Evolutionary conservation across 2,113 vertebrate genomes (phyloP).

Genomic region (Boleophthalmus pectinirostris): DNA sequence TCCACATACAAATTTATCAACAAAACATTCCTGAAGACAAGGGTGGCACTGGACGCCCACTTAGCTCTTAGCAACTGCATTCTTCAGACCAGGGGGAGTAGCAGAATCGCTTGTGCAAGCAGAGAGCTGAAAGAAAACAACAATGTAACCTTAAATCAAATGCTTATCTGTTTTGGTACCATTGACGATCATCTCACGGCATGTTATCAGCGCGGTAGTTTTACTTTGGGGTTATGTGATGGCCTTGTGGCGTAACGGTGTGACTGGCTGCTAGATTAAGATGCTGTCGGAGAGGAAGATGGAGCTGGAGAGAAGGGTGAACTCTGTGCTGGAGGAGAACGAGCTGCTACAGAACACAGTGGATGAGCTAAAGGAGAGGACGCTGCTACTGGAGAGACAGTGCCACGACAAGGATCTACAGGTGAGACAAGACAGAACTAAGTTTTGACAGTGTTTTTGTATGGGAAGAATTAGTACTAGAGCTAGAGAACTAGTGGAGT

Average conservation of each 20-base stretch:
- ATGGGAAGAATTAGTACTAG: no score
- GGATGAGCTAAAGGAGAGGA: slow-evolving; percentile 89
- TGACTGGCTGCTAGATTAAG: slow-evolving; percentile 82
- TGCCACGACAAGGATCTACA: slow-evolving; percentile 91
- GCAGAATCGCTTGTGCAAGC: slow-evolving; percentile 63
- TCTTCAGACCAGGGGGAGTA: slow-evolving; percentile 66
- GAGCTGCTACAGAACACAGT: slow-evolving; percentile 88
- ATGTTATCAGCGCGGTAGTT: background rate
- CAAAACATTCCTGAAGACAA: slow-evolving; percentile 66
- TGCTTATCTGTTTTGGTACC: background rate
- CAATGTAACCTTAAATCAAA: slow-evolving; percentile 26
- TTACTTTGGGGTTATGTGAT: background rate
- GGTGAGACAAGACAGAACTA: slow-evolving; percentile 65
- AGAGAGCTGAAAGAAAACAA: slow-evolving; percentile 31
- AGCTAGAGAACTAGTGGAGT: no score
- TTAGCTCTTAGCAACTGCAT: slow-evolving; percentile 69
- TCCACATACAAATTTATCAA: slow-evolving; percentile 29
- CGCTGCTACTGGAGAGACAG: slow-evolving; percentile 88
- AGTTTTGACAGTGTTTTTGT: no score
- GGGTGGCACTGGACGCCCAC: slow-evolving; percentile 57
- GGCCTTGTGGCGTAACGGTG: background rate
- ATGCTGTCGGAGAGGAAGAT: slow-evolving; percentile 93
- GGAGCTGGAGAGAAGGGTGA: slow-evolving; percentile 89
- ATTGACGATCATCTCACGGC: background rate
- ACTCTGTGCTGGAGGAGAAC: slow-evolving; percentile 88